Conservation (phyloP, 2,113 vertebrate genomes). For the Vimba vimba region DNA sequence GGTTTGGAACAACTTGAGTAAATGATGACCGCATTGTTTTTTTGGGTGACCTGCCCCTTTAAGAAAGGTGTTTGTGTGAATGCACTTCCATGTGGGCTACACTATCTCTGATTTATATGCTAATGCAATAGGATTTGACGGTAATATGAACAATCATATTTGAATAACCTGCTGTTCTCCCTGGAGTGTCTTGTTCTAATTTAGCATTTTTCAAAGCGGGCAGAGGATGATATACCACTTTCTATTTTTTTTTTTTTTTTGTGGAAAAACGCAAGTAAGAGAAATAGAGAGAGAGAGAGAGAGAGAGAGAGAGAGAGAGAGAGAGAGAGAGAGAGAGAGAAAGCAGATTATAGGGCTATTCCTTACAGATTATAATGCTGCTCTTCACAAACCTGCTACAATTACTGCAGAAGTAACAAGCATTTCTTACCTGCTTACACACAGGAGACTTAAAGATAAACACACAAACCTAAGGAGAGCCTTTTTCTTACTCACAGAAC, state of each 20-base stretch:
- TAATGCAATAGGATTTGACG: conserved; percentile 24
- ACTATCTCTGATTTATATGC: conserved; percentile 16
- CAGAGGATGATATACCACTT: background rate
- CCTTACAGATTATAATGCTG: background rate
- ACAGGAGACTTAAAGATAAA: background rate
- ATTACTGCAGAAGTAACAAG: background rate
- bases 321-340: background rate
- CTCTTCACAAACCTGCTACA: background rate
- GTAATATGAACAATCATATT: conserved; percentile 27
- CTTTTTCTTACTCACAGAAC: background rate
- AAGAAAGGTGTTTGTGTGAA: background rate
- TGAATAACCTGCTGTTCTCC: conserved; percentile 12
- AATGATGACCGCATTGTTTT: background rate
- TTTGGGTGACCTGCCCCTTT: background rate
- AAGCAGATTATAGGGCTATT: background rate
- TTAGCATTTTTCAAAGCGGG: background rate
- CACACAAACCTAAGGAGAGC: background rate
- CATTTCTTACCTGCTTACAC: background rate
- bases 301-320: background rate
- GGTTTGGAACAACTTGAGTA: background rate
- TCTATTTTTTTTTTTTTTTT: background rate
- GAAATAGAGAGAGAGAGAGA: background rate
- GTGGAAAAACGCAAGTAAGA: conserved; percentile 1
- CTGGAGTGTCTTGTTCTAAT: background rate
- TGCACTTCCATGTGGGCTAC: background rate